Percentiles rank a stretch among this genome's conserved stretches.
Conservation (phyloP, 2,113 vertebrate species). For the Morone saxatilis region DNA sequence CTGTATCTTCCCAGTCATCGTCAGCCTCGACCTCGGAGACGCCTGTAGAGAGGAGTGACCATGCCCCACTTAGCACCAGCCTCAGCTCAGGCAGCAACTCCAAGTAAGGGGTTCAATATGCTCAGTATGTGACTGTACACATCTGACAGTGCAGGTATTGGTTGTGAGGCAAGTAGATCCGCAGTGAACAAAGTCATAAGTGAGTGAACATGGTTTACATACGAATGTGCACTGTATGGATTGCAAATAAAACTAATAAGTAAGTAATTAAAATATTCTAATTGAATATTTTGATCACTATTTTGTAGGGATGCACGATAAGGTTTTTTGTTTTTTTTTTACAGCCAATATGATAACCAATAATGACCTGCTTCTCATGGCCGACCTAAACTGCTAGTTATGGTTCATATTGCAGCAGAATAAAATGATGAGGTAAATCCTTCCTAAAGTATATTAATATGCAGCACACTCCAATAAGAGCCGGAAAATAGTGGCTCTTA, state of each 20-base stretch:
- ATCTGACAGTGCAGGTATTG: constrained; percentile 4
- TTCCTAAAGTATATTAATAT: neutral
- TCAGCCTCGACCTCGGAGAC: constrained; percentile 83
- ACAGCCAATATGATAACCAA: too few species aligned
- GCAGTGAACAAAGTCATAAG: neutral
- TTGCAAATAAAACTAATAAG: too few species aligned
- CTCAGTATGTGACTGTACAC: neutral
- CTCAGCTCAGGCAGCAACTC: constrained; percentile 80
- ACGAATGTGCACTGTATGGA: neutral
- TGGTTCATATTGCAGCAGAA: neutral
- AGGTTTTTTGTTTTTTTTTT: too few species aligned
- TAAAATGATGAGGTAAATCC: neutral
- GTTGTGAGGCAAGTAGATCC: neutral
- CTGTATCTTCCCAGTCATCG: constrained; percentile 93
- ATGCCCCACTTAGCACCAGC: constrained; percentile 78
- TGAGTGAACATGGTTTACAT: neutral
- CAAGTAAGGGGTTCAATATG: constrained; percentile 68
- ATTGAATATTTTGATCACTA: neutral
- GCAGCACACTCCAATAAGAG: neutral
- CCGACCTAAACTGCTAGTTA: neutral
- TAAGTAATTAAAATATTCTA: too few species aligned
- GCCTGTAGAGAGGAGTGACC: constrained; percentile 82
- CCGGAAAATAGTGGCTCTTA: constrained; percentile 8
- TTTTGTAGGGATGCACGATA: neutral
- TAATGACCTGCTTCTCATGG: too few species aligned